Conservation (phyloP, 2,797 vertebrate species). For the Nannoperca australis region DNA sequence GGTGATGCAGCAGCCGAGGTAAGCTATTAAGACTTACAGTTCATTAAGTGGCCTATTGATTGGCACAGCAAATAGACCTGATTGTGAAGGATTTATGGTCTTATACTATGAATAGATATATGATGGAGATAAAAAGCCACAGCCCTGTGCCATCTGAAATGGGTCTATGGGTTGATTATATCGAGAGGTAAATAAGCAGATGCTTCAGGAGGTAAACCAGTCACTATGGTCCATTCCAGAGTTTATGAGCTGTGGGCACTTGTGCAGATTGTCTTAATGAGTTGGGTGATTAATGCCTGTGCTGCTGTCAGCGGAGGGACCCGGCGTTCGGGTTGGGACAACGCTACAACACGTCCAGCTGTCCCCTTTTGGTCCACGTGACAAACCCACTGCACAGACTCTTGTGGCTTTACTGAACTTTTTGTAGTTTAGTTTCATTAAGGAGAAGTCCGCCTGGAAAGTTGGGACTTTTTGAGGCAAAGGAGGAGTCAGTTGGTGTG, state of each 20-base stretch:
- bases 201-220: conserved; percentile 49
- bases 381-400: conserved; percentile 34
- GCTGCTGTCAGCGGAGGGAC: conserved; percentile 49
- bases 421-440: conserved; percentile 33
- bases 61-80: background rate
- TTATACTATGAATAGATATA: background rate
- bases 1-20: background rate
- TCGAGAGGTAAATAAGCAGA: conserved; percentile 64
- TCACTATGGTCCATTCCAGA: conserved; percentile 54
- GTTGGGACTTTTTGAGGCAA: background rate
- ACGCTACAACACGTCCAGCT: conserved; percentile 33
- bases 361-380: conserved; percentile 34
- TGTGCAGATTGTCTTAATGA: conserved; percentile 72
- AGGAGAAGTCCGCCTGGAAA: conserved; percentile 9
- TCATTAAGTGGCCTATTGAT: background rate
- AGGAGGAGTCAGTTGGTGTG: background rate
- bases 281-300: conserved; percentile 69
- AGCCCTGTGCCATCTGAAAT: conserved; percentile 3
- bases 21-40: background rate
- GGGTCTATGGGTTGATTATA: conserved; percentile 19
- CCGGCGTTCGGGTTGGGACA: conserved; percentile 10
- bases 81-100: conserved; percentile 7
- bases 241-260: conserved; percentile 75
- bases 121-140: conserved; percentile 17
- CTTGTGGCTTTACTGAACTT: conserved; percentile 30